These are phyloP conservation scores for Xyliphius kryptos DNA, from an alignment of 2,113 vertebrate genomes.

Conservation along the genomic window DNA sequence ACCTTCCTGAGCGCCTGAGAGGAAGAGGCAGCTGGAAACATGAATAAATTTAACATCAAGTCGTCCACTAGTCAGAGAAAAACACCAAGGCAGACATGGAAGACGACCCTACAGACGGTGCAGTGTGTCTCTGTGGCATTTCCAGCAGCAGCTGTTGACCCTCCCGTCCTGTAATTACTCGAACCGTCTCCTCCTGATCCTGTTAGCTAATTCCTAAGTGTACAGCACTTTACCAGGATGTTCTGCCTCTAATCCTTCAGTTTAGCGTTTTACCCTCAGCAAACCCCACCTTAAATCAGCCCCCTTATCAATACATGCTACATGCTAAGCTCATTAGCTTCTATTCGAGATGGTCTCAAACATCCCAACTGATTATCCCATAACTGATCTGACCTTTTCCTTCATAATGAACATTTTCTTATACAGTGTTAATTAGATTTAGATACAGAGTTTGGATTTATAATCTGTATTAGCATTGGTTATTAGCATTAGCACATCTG, in stretches of 20 bases:
- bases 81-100: conserved; percentile 1
- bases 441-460: too few relatives aligned
- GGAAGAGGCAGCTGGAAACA: too few relatives aligned
- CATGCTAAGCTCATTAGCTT: conserved; percentile 90
- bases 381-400: too few relatives aligned
- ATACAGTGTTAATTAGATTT: too few relatives aligned
- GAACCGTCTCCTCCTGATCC: conserved; percentile 67
- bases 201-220: conserved; percentile 88
- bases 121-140: neutral
- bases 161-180: conserved; percentile 54
- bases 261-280: conserved; percentile 96
- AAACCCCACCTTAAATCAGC: conserved; percentile 90
- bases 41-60: too few relatives aligned
- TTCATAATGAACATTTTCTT: too few relatives aligned
- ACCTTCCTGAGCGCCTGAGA: too few relatives aligned
- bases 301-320: conserved; percentile 71
- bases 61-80: neutral
- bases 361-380: neutral
- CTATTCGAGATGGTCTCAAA: conserved; percentile 77
- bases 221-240: conserved; percentile 95
- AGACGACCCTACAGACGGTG: neutral
- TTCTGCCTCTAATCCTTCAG: conserved; percentile 84
- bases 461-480: too few relatives aligned
- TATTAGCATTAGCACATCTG: too few relatives aligned
- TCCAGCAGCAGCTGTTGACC: conserved; percentile 22